Conservation (phyloP, 2,113 vertebrate species). For the Aspidoscelis tigris region DNA sequence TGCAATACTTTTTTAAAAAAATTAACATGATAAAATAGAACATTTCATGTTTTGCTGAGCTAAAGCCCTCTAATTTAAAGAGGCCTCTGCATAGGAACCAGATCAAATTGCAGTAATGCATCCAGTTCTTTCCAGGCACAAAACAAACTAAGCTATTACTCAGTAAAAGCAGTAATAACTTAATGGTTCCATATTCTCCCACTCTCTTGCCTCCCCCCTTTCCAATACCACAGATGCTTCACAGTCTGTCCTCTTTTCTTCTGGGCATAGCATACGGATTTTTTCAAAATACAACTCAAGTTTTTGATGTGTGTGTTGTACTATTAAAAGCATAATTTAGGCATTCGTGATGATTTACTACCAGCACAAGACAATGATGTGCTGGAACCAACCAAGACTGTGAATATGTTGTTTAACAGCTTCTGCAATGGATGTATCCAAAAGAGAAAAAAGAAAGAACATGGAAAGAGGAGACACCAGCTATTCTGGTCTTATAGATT, state of each 20-base stretch:
- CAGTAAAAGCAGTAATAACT: conserved; percentile 72
- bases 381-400: conserved; percentile 19
- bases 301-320: conserved; percentile 32
- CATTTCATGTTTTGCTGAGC: conserved; percentile 52
- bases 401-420: conserved; percentile 29
- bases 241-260: conserved; percentile 73
- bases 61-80: conserved; percentile 55
- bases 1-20: conserved; percentile 4
- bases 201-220: conserved; percentile 9
- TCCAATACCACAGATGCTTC: conserved; percentile 72
- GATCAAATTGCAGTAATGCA: conserved; percentile 50
- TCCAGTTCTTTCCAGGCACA: conserved; percentile 64
- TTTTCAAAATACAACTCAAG: conserved; percentile 41
- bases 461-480: not conserved
- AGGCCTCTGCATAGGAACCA: conserved; percentile 34
- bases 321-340: conserved; percentile 59
- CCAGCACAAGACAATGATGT: conserved; percentile 47
- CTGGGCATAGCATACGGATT: conserved; percentile 44
- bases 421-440: not conserved
- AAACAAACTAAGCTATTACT: conserved; percentile 57
- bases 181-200: conserved; percentile 63
- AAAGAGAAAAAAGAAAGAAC: too few species aligned
- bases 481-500: not conserved
- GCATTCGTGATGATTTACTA: conserved; percentile 49
- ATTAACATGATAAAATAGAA: conserved; percentile 41